Base-by-base conservation (phyloP, 1,140 invertebrate genomes). In the Scaptomyza pallida region DNA sequence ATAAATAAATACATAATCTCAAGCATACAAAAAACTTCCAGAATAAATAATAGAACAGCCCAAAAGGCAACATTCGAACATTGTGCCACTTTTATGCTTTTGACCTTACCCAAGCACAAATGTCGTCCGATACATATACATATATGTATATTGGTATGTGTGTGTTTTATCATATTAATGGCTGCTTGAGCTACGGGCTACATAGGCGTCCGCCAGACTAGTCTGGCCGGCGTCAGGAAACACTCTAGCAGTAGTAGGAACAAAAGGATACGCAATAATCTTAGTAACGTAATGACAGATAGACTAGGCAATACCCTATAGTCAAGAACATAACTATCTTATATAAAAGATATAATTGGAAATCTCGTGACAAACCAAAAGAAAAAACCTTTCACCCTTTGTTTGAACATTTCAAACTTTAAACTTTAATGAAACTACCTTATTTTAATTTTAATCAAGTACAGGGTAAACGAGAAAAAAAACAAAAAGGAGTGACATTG, bases 131-230 rank as follows among this genome's bases (percentile, higher is more conserved):
- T 17, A 45, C 33, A 44, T 4, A 5, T 9, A 3, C 3, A 17
- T 9, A 2, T 1, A 19, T 26, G 52, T 16, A 37, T 43, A 13
- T 56, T n/a, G n/a, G 21, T 55, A n/a, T 33, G 8, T 52, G 6
- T 33, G 13, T 56, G 15, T 12, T 6, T 33, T 48, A 23, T n/a
- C 19, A 44, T 44, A 15, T 48, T 60, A 60, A 60, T 48, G 13
- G 43, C 44, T 13, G n/a, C 10, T 44, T 15, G 9, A 33, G 19
- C 21, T 41, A 54, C 21, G 16, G 13, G 26, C 40, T 41, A 19
- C 62, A 64, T 63, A 68, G 72, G 81, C 81, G 81, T 52, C 81
- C 19, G 5, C 6, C n/a, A 23, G 81, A 45, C 81, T 77, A 88
- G 81, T 63, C 81, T 45, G 41, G 3, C 41, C 81, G 81, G 77